Evolutionary conservation across 1,140 invertebrate species (phyloP).

Genomic region (Listronotus oregonensis): DNA sequence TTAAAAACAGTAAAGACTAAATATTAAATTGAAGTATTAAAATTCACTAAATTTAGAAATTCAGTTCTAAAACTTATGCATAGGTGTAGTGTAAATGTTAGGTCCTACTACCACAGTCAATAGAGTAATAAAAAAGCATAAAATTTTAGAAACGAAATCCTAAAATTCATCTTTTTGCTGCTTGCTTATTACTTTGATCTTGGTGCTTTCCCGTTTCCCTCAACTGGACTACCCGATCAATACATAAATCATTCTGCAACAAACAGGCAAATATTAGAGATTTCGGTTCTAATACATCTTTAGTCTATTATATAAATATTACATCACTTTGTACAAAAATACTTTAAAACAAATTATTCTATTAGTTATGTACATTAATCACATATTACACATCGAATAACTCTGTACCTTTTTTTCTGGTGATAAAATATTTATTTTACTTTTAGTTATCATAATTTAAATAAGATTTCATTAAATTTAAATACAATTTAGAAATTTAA

Average conservation of each 20-base stretch:
- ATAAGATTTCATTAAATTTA: too few species aligned
- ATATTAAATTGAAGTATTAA: slow-evolving; percentile 6
- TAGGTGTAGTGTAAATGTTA: slow-evolving; percentile 11
- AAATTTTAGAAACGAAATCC: slow-evolving; percentile 48
- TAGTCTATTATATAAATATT: not conserved
- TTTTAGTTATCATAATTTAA: too few species aligned
- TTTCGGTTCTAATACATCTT: slow-evolving; percentile 50
- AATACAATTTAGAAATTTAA: too few species aligned
- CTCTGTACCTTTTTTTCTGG: too few species aligned
- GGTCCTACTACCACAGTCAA: slow-evolving; percentile 9
- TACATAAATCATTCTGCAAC: slow-evolving; percentile 57
- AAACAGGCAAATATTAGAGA: slow-evolving; percentile 51
- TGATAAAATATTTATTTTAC: too few species aligned
- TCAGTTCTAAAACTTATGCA: slow-evolving; percentile 38
- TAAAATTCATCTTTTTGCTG: slow-evolving; percentile 33
- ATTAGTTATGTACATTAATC: not conserved
- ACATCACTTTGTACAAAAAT: not conserved
- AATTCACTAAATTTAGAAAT: slow-evolving; percentile 6
- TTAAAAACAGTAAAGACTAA: not conserved
- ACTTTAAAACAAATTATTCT: not conserved
- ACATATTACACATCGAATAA: too few species aligned
- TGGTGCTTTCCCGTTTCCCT: slow-evolving; percentile 14
- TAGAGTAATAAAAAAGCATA: slow-evolving; percentile 9
- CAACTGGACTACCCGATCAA: slow-evolving; percentile 51
- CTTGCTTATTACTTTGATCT: slow-evolving; percentile 32